Percentiles rank a stretch among this genome's conserved stretches.
Conservation (phyloP, 2,888 invertebrate genomes). For the Melinaea menophilus region DNA sequence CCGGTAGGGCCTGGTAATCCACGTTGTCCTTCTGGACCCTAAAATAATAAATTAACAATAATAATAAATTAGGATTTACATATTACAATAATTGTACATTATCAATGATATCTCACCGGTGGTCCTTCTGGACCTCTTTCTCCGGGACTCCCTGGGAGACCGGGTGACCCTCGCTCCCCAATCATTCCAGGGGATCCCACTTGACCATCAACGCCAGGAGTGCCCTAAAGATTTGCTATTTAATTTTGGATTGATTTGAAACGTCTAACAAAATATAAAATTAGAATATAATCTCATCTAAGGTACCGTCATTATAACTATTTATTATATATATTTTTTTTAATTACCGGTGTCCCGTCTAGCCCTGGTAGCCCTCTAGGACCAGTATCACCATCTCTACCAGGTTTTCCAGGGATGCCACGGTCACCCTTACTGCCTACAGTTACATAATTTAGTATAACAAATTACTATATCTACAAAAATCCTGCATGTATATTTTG, state of each 20-base stretch:
- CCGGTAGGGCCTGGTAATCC: constrained; percentile 62
- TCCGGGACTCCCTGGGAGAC: constrained; percentile 54
- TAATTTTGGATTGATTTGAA: too few relatives aligned
- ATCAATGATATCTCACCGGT: constrained; percentile 48
- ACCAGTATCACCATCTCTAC: constrained; percentile 55
- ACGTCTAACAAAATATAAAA: too few relatives aligned
- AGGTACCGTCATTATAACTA: background rate
- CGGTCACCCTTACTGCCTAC: constrained; percentile 61
- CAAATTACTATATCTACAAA: too few relatives aligned
- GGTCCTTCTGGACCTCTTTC: constrained; percentile 71
- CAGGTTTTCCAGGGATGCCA: constrained; percentile 53
- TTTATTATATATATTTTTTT: background rate
- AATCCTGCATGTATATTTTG: background rate
- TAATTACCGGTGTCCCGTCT: constrained; percentile 61
- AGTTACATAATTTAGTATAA: too few relatives aligned
- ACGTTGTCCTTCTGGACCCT: constrained; percentile 67
- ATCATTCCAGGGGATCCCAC: constrained; percentile 45
- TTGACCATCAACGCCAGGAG: constrained; percentile 46
- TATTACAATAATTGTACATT: constrained; percentile 1
- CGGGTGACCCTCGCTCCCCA: constrained; percentile 47
- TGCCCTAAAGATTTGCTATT: constrained; percentile 41
- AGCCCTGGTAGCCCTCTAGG: constrained; percentile 57
- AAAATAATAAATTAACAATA: background rate
- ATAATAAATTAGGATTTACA: background rate
- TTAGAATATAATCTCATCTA: too few relatives aligned